Evolutionary conservation across 2,888 invertebrate species (phyloP).

Genomic region (Peribatodes rhomboidaria): DNA sequence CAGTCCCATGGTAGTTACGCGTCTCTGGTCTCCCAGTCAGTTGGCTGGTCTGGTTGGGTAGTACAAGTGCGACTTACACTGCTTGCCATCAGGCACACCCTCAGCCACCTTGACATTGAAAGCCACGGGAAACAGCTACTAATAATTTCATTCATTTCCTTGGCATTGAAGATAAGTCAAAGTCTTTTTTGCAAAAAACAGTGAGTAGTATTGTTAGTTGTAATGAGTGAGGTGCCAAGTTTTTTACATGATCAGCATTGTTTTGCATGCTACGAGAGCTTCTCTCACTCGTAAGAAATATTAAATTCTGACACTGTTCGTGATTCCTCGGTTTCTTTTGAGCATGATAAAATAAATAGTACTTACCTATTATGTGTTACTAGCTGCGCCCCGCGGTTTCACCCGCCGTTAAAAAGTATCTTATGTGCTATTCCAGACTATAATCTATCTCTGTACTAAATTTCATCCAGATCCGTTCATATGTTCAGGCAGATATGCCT

Average conservation of each 20-base stretch:
- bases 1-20: too few species aligned
- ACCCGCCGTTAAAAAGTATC: too few species aligned
- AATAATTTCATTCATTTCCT: slow-evolving; percentile 4
- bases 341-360: neutral
- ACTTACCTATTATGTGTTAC: too few species aligned
- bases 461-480: too few species aligned
- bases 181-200: neutral
- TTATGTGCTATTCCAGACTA: too few species aligned
- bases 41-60: too few species aligned
- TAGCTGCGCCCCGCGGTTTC: too few species aligned
- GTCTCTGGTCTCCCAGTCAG: too few species aligned
- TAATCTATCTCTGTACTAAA: too few species aligned
- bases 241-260: slow-evolving; percentile 7
- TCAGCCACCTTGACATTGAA: neutral
- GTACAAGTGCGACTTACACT: too few species aligned
- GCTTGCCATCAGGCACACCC: neutral
- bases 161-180: neutral
- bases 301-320: neutral
- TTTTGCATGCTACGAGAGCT: neutral
- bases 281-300: neutral
- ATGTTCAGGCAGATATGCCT: too few species aligned
- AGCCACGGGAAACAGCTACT: neutral
- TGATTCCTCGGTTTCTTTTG: neutral
- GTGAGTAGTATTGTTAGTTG: slow-evolving; percentile 6
- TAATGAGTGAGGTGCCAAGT: slow-evolving; percentile 2